Evolutionary conservation across 2,888 invertebrate species (phyloP), one percentile per base, ranked within the genome.

Genomic region (Macaria notata): DNA sequence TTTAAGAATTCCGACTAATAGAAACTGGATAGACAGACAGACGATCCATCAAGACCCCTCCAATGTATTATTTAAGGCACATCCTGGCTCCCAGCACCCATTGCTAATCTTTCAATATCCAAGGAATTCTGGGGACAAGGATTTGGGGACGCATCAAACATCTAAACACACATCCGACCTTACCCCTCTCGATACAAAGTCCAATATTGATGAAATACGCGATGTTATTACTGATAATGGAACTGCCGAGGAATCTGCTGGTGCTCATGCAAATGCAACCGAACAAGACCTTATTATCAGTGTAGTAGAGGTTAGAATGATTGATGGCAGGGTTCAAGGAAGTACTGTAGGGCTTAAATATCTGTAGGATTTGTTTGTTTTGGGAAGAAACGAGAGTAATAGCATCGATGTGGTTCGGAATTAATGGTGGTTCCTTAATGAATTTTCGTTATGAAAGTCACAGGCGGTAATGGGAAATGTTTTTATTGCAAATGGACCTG

Each of bases 51-150:
- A 91, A 85, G 49, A 83, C 88, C 88, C 83, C 81, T 78, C 79
- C 88, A 76, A 89, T 90, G 89, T 89, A 89, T 90, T 90, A 90
- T 90, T 90, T 90, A 90, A 89, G 89, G 85, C 84, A 85, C 88
- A 86, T 83, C 78, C 81, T 79, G 78, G 74, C 79, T 75, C 50
- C 50, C 50, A 50, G 50, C 44, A 84, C 86, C 86, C 83, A 81
- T 81, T 83, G 88, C 88, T 91, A 90, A 91, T 90, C 90, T 89
- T 90, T 89, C 90, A 89, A 90, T 91, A 90, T 91, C 90, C 88
- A 81, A 88, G 84, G 7, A 87, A 87, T 86, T 88, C 85, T 75
- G 83, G 87, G 78, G 65, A 86, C 83, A 79, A n/a, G 75, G 71
- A 73, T 74, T 75, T 72, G 72, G 83, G 83, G 84, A 65, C 64